These are phyloP conservation scores for Crotalus helleri DNA, from an alignment of 2,113 vertebrate genomes.

Conservation along the genomic window DNA sequence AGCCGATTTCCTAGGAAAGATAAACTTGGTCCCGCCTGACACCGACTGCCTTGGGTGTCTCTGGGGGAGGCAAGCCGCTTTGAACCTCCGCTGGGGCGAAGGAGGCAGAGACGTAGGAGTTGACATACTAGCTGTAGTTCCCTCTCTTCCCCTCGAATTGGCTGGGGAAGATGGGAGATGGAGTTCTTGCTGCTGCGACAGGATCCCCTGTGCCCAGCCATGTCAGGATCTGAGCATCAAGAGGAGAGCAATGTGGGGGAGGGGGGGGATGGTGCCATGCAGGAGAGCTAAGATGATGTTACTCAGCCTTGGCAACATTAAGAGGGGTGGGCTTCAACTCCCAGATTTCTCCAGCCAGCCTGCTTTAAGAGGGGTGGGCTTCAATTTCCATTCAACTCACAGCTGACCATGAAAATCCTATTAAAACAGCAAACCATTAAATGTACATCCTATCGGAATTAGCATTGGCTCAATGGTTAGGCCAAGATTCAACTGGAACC, in stretches of 20 bases:
- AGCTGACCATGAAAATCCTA: too few species aligned
- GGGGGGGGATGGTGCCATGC: neutral
- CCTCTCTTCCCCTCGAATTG: neutral
- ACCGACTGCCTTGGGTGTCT: neutral
- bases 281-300: neutral
- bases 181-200: neutral
- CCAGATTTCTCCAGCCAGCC: too few species aligned
- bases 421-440: too few species aligned
- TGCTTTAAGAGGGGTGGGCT: neutral
- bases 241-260: neutral
- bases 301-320: neutral
- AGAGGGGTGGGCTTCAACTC: neutral
- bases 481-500: neutral
- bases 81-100: neutral
- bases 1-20: slow-evolving; percentile 21
- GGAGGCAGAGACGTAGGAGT: neutral
- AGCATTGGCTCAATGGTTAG: neutral
- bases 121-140: neutral
- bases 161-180: neutral
- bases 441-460: too few species aligned
- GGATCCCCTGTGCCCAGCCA: neutral
- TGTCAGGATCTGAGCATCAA: neutral
- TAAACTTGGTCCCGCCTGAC: neutral
- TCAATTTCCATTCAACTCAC: neutral
- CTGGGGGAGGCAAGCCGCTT: neutral